Base-by-base conservation (phyloP, 2,888 invertebrate species). In the Andrena dorsata region DNA sequence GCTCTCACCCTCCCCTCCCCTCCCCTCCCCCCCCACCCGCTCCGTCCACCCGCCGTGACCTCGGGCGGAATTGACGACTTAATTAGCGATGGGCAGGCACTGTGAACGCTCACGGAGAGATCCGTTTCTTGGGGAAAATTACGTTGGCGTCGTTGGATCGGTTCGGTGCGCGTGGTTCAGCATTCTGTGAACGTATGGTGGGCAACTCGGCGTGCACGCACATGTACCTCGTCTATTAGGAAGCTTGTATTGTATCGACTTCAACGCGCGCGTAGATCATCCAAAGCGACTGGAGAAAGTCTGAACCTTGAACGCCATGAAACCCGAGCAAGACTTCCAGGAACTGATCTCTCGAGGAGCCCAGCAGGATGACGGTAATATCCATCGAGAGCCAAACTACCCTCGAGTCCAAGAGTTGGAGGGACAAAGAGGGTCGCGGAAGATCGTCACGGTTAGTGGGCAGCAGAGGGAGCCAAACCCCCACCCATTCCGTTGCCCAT, bases 1-100 rank as follows among this genome's bases (percentile, higher is more conserved):
- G 20, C 51, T 26, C 23, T 8, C n/a, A 51, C 0, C 53, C n/a
- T 6, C 49, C 30, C 23, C 20, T 41, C n/a, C n/a, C n/a, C n/a
- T n/a, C n/a, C n/a, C n/a, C n/a, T n/a, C n/a, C n/a, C n/a, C n/a
- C n/a, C n/a, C n/a, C n/a, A n/a, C n/a, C n/a, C n/a, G n/a, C n/a
- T n/a, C 41, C 16, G 41, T 41, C 41, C 74, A 65, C 28, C 53
- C 47, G 68, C 56, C 56, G 80, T 69, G 74, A 58, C 70, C 74
- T 56, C 65, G 26, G 49, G 60, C 75, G 70, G 74, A 88, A 90
- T 90, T 89, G 90, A 87, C 89, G 89, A 86, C 88, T 90, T 90
- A 90, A 90, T 90, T 90, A 90, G 85, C 75, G 88, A 88, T 81
- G 82, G 83, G 80, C 84, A 82, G 76, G 82, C 76, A 85, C 68